Evolutionary conservation across 2,113 vertebrate species (phyloP).

Genomic region (Dryoscopus gambensis): DNA sequence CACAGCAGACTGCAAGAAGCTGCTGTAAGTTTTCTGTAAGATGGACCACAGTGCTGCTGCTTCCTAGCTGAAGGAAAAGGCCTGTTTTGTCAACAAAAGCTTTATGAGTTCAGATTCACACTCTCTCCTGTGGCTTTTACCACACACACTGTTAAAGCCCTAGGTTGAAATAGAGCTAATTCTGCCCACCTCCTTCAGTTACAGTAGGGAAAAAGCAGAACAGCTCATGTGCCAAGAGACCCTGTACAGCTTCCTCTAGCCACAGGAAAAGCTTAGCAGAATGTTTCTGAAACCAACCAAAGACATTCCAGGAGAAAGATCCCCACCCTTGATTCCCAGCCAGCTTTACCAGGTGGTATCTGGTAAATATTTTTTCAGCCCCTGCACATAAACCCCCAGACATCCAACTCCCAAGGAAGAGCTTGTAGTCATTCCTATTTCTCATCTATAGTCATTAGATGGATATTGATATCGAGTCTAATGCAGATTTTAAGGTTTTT

Average conservation of each 20-base stretch:
- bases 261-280: not conserved
- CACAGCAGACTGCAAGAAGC: not conserved
- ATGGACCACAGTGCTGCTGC: not conserved
- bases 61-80: not conserved
- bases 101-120: not conserved
- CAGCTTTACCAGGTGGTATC: not conserved
- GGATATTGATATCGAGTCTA: not conserved
- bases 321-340: not conserved
- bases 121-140: not conserved
- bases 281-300: not conserved
- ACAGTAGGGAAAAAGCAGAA: not conserved
- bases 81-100: not conserved
- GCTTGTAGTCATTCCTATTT: not conserved
- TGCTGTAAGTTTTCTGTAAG: not conserved
- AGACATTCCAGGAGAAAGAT: not conserved
- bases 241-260: not conserved
- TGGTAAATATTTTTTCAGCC: not conserved
- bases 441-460: not conserved
- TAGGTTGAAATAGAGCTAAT: not conserved
- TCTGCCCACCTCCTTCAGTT: not conserved
- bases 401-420: not conserved
- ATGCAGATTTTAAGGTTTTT: accelerated
- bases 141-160: not conserved
- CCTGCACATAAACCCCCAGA: not conserved
- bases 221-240: not conserved